These are phyloP conservation scores for Reticulitermes lucifugus DNA, from an alignment of 2,888 invertebrate genomes.

Conservation along the genomic window DNA sequence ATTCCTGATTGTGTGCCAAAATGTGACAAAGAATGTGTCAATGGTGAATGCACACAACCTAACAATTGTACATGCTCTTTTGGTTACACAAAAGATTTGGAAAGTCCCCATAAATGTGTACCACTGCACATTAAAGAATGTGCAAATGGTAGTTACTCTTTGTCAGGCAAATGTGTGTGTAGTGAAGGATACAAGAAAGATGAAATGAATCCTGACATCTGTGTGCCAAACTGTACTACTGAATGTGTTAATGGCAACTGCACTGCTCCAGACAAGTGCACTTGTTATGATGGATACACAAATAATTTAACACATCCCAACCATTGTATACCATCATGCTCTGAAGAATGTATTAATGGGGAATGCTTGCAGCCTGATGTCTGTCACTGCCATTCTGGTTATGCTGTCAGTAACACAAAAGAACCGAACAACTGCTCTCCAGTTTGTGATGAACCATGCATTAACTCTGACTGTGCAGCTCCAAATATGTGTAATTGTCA, in stretches of 20 bases:
- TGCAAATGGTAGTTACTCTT: slow-evolving; percentile 55
- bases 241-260: slow-evolving; percentile 17
- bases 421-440: slow-evolving; percentile 59
- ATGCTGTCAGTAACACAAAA: slow-evolving; percentile 31
- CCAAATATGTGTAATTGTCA: slow-evolving; percentile 9
- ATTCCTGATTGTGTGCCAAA: background rate
- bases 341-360: background rate
- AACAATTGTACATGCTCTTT: slow-evolving; percentile 31
- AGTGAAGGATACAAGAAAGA: slow-evolving; percentile 17
- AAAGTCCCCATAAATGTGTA: slow-evolving; percentile 63
- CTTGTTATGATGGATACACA: slow-evolving; percentile 21
- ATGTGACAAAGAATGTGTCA: slow-evolving; percentile 27
- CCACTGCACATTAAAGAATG: slow-evolving; percentile 70
- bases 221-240: background rate
- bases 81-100: slow-evolving; percentile 14
- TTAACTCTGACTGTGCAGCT: slow-evolving; percentile 49
- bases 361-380: slow-evolving; percentile 54
- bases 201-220: background rate
- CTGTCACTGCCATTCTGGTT: slow-evolving; percentile 59
- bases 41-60: slow-evolving; percentile 23
- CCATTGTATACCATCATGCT: background rate
- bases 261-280: slow-evolving; percentile 18
- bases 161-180: slow-evolving; percentile 1
- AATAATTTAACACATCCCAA: background rate
- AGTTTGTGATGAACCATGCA: slow-evolving; percentile 57